Percentiles rank a stretch among this genome's conserved stretches.
phyloP scores from a whole-genome alignment of 2,113 vertebrate genomes.

The Anser brachyrhynchus region DNA sequence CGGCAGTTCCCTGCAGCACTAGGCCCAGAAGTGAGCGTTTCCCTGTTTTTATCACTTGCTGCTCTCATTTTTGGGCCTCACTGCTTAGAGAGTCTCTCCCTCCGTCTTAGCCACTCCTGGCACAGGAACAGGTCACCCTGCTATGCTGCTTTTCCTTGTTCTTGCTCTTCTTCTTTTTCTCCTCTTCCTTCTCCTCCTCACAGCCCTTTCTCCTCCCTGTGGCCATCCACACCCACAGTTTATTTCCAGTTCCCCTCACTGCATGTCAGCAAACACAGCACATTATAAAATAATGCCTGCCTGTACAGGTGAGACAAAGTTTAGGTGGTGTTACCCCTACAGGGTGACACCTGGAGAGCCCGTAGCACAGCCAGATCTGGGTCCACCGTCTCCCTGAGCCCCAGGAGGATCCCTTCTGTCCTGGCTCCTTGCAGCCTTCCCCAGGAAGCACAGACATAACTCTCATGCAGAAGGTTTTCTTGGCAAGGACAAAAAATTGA shows the following conservation, averaged over 20 bases:
- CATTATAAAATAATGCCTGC: background rate
- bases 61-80: background rate
- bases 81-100: background rate
- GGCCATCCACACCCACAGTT: no score
- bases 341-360: background rate
- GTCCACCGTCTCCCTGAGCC: background rate
- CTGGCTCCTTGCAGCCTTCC: background rate
- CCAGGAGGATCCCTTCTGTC: background rate
- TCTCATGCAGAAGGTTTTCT: background rate
- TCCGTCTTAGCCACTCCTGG: background rate
- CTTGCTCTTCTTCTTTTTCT: no score
- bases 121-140: rapidly evolving
- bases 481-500: background rate
- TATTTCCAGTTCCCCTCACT: no score
- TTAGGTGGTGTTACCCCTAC: background rate
- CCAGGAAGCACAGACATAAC: background rate
- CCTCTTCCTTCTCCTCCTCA: background rate
- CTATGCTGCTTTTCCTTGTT: background rate
- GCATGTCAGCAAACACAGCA: background rate
- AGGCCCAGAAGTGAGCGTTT: rapidly evolving
- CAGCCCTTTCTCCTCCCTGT: background rate
- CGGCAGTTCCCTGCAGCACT: background rate
- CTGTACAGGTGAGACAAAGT: background rate
- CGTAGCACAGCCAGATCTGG: background rate
- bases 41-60: background rate